phyloP scores from a whole-genome alignment of 2,888 invertebrate species.

The Nomada goodeniana region DNA sequence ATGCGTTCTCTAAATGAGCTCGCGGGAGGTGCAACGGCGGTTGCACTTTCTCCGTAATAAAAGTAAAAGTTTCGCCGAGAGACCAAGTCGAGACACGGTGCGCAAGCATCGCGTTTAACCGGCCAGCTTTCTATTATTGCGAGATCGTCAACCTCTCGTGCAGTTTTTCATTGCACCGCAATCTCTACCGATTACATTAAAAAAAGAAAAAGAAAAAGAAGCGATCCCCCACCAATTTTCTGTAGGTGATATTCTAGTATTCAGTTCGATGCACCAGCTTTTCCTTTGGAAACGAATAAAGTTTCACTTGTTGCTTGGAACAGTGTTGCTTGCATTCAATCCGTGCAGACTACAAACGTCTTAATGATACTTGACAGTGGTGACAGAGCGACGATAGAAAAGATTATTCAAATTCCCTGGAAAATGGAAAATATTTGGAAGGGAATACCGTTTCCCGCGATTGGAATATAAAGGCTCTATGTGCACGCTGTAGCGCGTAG shows the following conservation, averaged over 20 bases:
- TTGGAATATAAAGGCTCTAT: neutral
- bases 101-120: constrained; percentile 45
- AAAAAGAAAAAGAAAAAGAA: constrained; percentile 2
- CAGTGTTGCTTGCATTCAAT: no score
- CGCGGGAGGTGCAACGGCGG: constrained; percentile 38
- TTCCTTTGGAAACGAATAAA: no score
- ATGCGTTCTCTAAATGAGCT: constrained; percentile 20
- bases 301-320: no score
- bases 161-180: constrained; percentile 31
- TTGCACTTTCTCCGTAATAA: constrained; percentile 79
- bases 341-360: no score
- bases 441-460: neutral
- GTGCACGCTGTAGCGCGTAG: neutral
- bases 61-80: constrained; percentile 79
- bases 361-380: no score
- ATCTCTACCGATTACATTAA: constrained; percentile 44
- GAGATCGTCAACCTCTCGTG: constrained; percentile 45
- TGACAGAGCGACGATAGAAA: neutral
- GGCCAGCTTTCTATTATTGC: constrained; percentile 59
- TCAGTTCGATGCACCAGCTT: no score
- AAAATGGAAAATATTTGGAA: constrained; percentile 5
- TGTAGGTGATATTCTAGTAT: no score
- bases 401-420: constrained; percentile 1
- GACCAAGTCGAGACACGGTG: constrained; percentile 38
- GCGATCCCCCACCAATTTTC: no score